Base-by-base conservation (phyloP, 2,797 vertebrate genomes). In the Myotis findleyi region DNA sequence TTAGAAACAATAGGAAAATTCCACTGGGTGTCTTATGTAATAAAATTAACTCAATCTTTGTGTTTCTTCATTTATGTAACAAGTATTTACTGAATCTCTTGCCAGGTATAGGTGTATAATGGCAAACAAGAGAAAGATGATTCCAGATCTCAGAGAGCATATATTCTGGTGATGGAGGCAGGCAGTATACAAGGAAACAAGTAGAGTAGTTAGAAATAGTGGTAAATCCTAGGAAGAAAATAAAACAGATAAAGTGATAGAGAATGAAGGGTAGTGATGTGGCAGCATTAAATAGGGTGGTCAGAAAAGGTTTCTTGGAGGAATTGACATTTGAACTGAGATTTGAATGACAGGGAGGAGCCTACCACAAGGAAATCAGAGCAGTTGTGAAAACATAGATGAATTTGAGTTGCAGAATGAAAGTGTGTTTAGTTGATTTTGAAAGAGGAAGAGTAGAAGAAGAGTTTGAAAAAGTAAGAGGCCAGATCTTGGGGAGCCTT, bases 381-480 rank as follows among this genome's bases (percentile, higher is more conserved):
- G 33, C 21, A 27, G 3, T 84, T 92, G 4, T 47, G 18, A 59
- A 80, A 30, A 79, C 23, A 6, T 17, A 12, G 13, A 7, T 91
- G 38, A 86, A 7, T 84, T 44, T 84, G 33, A 87, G 68, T 41
- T 76, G 62, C 18, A 47, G 21, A 82, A 49, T 68, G 49, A 88
- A 89, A 64, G 13, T 33, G 7, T 71, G 2, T 69, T 57, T 14
- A n/a, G 23, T 73, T 64, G 41, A 73, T 30, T 80, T 92, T 85
- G 80, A 83, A 66, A 81, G 57, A 30, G 9, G 30, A 33, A 83
- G 55, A 89, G 20, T 30, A 3, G 38, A 84, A 71, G 55, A 69
- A 73, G 49, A 73, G 23, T 88, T 84, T 88, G 66, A 94, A 91
- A 36, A 94, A 91, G 36, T 18, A 88, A 85, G 49, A 86, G 21